Conservation (phyloP, 1,140 invertebrate species). For the Potamilus streckersoni region DNA sequence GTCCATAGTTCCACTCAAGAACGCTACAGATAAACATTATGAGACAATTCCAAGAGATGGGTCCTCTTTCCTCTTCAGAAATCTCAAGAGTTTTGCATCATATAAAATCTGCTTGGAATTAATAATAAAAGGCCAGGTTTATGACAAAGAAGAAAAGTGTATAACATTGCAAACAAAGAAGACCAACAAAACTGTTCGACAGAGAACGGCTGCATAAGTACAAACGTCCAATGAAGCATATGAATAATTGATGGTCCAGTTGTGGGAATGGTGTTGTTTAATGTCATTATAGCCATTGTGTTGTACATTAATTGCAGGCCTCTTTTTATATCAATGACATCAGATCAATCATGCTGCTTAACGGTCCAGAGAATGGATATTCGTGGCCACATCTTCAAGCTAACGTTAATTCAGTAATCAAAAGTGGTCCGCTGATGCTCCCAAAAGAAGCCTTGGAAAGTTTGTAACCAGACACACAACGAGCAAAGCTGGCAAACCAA, state of each 20-base stretch:
- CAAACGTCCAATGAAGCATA: constrained; percentile 16
- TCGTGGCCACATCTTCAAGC: constrained; percentile 3
- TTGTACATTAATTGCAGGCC: constrained; percentile 21
- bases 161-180: constrained; percentile 1
- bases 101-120: constrained; percentile 18
- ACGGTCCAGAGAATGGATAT: constrained; percentile 8
- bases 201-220: not conserved
- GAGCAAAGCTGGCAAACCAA: not conserved
- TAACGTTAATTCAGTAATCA: constrained; percentile 17
- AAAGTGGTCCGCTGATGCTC: constrained; percentile 3
- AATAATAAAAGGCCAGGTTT: not conserved
- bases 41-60: no score
- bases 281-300: constrained; percentile 43
- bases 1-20: no score
- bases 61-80: no score
- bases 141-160: not conserved
- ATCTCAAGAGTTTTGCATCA: no score
- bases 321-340: constrained; percentile 23
- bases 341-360: constrained; percentile 25
- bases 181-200: not conserved
- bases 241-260: constrained; percentile 39
- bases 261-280: constrained; percentile 34
- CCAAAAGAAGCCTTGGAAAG: constrained; percentile 1
- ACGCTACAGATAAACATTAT: no score
- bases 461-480: constrained; percentile 21